phyloP scores from a whole-genome alignment of 2,888 invertebrate species.

The Neria commutata region DNA sequence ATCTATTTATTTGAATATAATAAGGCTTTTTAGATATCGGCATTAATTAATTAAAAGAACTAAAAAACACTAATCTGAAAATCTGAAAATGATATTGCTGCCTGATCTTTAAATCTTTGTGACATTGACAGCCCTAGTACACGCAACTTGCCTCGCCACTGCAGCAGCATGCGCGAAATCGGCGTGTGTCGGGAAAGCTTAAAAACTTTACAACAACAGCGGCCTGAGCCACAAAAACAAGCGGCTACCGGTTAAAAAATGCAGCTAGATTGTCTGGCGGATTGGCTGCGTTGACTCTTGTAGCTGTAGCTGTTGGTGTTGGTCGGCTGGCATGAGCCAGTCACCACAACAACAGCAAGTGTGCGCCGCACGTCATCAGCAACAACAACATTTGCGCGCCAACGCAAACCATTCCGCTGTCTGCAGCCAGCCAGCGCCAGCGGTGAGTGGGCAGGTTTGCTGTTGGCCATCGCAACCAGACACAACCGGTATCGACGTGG shows the following conservation, averaged over 20 bases:
- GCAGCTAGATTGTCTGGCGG: too few species aligned
- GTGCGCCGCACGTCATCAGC: background rate
- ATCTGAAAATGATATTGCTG: too few species aligned
- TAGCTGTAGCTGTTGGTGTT: background rate
- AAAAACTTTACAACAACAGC: too few species aligned
- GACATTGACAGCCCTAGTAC: too few species aligned
- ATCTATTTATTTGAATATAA: too few species aligned
- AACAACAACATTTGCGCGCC: constrained; percentile 9
- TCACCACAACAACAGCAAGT: background rate
- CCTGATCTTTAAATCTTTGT: too few species aligned
- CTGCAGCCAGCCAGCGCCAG: background rate
- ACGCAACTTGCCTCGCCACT: background rate
- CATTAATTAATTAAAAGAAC: too few species aligned
- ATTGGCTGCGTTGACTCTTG: background rate
- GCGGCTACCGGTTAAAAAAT: background rate
- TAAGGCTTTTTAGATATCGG: too few species aligned
- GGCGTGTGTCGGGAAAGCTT: background rate
- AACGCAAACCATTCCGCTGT: constrained; percentile 11
- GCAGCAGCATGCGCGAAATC: background rate
- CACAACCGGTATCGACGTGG: background rate
- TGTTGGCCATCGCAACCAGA: too few species aligned
- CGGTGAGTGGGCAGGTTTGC: background rate
- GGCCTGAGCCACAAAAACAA: background rate
- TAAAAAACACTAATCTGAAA: too few species aligned
- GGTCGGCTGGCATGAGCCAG: background rate